Percentiles rank a stretch among this genome's conserved stretches.
Conservation (phyloP, 2,113 vertebrate species). For the Charina bottae region DNA sequence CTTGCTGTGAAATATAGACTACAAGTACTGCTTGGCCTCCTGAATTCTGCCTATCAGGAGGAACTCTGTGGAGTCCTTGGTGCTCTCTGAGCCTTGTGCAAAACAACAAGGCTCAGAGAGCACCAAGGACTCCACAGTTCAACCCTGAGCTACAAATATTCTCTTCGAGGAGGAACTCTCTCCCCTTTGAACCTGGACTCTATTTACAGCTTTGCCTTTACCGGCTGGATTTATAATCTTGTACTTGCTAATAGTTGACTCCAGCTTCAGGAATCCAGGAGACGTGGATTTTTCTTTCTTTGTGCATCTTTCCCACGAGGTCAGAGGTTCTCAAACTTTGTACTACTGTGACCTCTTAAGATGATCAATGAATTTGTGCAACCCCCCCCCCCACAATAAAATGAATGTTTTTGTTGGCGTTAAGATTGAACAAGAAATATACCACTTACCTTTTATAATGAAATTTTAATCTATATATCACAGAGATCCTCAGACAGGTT, state of each 20-base stretch:
- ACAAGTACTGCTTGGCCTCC: background rate
- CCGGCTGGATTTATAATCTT: background rate
- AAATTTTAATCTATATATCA: background rate
- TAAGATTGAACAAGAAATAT: background rate
- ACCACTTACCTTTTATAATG: background rate
- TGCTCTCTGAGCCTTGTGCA: no score
- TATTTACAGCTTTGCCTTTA: background rate
- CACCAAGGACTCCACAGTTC: no score
- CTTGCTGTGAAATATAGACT: background rate
- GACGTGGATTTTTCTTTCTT: background rate
- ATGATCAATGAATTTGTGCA: background rate
- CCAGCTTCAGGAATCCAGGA: background rate
- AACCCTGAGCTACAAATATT: no score
- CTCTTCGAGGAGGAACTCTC: no score
- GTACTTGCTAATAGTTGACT: background rate
- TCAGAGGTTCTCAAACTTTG: background rate
- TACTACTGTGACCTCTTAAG: background rate
- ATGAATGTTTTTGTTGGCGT: background rate
- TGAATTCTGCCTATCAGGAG: background rate
- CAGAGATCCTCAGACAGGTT: no score
- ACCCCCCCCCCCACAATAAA: background rate
- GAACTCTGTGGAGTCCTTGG: no score
- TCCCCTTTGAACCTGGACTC: background rate
- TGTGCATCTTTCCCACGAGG: background rate
- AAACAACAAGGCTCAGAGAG: no score